Base-by-base conservation (phyloP, 2,888 invertebrate genomes). In the Trachelus tabidus region DNA sequence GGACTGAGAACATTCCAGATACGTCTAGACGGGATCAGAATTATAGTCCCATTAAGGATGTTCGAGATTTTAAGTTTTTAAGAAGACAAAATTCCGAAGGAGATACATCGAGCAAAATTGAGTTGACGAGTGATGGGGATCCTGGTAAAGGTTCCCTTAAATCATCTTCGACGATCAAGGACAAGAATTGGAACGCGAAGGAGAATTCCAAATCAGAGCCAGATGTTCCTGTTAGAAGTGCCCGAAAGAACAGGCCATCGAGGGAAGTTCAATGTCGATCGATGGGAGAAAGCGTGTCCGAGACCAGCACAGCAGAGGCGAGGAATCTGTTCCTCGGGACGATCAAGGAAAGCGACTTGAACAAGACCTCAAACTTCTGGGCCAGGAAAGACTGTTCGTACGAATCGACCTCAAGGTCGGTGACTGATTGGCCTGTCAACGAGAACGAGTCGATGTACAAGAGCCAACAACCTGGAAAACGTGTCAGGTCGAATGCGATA, bases 261-360 rank as follows among this genome's bases (percentile, higher is more conserved):
- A 83, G 91, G n/a, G 92, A 90, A 69, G 84, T 90, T 11, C 90
- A 91, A 12, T 92, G 92, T 79, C 86, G 92, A 23, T 92, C 92
- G 23, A 90, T 92, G 90, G 92, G 92, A 6, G 92, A 92, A 71
- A 91, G 89, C 69, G 89, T 88, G 3, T 83, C 85, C 23, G 91
- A 90, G 37, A 77, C 83, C 0, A 83, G 81, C 78, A 79, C 23
- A 0, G 76, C 78, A 1, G 91, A 91, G 75, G 80, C 89, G 69
- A 87, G 89, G 73, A 91, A 87, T 74, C 83, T 90, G 12, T 88
- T 92, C 77, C 85, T 92, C 1, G 89, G 90, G 1, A 92, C 92
- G 11, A 92, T 92, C 11, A 90, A 89, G 37, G 92, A 92, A 77
- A 86, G 88, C 68, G 89, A 91, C 73, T 83, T 90, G 23, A 89